Evolutionary conservation across 1,140 invertebrate species (phyloP), one percentile per base, ranked within the genome.

Genomic region (Ruditapes philippinarum): DNA sequence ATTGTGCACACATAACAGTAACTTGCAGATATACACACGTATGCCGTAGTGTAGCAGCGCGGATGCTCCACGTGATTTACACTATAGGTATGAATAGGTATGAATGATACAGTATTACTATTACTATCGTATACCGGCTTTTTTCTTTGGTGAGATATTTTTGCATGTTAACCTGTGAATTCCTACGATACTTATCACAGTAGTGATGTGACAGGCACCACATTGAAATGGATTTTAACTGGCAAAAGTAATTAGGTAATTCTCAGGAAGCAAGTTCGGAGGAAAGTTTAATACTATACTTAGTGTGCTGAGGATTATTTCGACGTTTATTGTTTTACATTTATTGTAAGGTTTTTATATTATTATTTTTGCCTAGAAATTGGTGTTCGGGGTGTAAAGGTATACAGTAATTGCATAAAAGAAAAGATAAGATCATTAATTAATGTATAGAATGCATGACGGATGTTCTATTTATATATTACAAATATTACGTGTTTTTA

Each of bases 101-200:
- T 38, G 65, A 70, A 70, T 70, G 65, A 70, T 36, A 65, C 22
- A 17, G 65, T 70, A 70, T n/a, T n/a, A n/a, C n/a, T n/a, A n/a
- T n/a, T n/a, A n/a, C n/a, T n/a, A n/a, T 38, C 65, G 28, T 70
- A 70, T 2, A 19, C 19, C 4, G 51, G 19, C 7, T 28, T 62
- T 70, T 70, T 70, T 70, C 22, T 17, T 70, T 38, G 25, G 65
- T 70, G 65, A 70, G 28, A 38, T 70, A 70, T 70, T 70, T 70
- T 70, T 70, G 60, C 65, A 70, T 70, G 65, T 70, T 70, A 70
- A 70, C 65, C 65, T 70, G 65, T 22, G 33, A 70, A 70, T 70
- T 70, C 65, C 33, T 4, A 11, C 33, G 33, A 38, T 38, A 70
- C 38, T 70, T 70, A 70, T 70, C 65, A 38, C 65, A 17, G 9